Conservation (phyloP, 2,888 invertebrate genomes). For the Antitype chi region DNA sequence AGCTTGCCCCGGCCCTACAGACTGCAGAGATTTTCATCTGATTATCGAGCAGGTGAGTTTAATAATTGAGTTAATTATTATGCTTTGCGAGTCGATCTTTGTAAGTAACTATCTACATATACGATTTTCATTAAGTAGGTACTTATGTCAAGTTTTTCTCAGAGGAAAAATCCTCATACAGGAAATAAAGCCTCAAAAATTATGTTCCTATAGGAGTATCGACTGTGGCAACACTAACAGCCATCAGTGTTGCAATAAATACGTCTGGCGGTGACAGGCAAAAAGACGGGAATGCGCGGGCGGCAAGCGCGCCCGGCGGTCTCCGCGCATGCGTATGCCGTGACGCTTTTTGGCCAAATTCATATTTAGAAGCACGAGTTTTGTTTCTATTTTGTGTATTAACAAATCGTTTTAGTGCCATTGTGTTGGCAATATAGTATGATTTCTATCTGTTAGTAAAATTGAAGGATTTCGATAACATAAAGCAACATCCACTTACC, state of each 20-base stretch:
- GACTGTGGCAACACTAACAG: constrained; percentile 49
- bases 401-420: constrained; percentile 59
- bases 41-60: not conserved
- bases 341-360: constrained; percentile 82
- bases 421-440: constrained; percentile 39
- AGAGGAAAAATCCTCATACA: not conserved
- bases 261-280: constrained; percentile 81
- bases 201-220: not conserved
- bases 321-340: constrained; percentile 77
- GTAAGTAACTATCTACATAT: too few species aligned
- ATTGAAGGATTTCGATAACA: not conserved
- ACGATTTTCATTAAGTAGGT: not conserved
- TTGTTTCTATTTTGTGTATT: constrained; percentile 64
- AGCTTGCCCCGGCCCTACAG: too few species aligned
- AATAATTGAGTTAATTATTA: not conserved
- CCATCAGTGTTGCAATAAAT: constrained; percentile 85
- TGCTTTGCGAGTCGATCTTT: not conserved
- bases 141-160: not conserved
- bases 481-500: not conserved
- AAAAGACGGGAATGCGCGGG: constrained; percentile 85
- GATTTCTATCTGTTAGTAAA: constrained; percentile 3
- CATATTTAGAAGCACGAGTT: constrained; percentile 78
- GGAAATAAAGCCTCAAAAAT: not conserved
- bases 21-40: not conserved
- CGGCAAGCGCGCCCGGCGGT: constrained; percentile 82